phyloP scores from a whole-genome alignment of 2,888 invertebrate genomes.

The Caenorhabditis sulstoni region DNA sequence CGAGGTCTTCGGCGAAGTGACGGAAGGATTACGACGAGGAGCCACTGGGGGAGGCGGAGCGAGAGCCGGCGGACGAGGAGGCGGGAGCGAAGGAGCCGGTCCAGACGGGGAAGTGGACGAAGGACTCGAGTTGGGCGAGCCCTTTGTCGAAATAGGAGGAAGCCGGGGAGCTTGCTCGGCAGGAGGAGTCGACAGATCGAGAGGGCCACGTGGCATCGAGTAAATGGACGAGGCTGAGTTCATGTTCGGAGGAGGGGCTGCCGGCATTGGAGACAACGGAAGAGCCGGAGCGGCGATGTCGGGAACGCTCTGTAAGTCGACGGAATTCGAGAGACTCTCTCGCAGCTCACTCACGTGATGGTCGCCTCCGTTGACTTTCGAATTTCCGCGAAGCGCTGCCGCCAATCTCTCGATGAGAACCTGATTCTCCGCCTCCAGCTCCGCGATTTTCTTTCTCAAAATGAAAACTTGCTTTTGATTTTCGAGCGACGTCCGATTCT shows the following conservation, averaged over 20 bases:
- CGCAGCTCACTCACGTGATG: conserved; percentile 1
- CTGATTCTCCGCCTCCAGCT: conserved; percentile 90
- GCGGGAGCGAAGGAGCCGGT: conserved; percentile 60
- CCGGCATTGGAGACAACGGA: conserved; percentile 71
- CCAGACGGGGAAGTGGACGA: conserved; percentile 56
- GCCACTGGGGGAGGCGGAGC: conserved; percentile 67
- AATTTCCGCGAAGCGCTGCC: conserved; percentile 15
- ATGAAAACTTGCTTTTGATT: conserved; percentile 87
- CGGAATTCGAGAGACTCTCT: too few relatives aligned
- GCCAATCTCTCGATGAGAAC: conserved; percentile 71
- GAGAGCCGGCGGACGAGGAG: conserved; percentile 57
- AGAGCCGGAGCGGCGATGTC: conserved; percentile 82
- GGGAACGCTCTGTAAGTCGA: conserved; percentile 45
- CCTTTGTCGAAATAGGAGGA: conserved; percentile 35
- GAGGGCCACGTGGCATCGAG: conserved; percentile 33
- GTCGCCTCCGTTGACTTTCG: background rate
- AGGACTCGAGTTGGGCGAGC: conserved; percentile 21
- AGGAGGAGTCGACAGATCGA: conserved; percentile 47
- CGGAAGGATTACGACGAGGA: conserved; percentile 49
- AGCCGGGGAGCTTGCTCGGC: conserved; percentile 52
- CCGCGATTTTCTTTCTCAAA: conserved; percentile 90
- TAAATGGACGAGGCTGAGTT: conserved; percentile 28
- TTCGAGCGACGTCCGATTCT: conserved; percentile 91
- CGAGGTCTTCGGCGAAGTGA: conserved; percentile 43
- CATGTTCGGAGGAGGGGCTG: conserved; percentile 53